Percentiles rank a stretch among this genome's conserved stretches.
phyloP scores from a whole-genome alignment of 1,140 invertebrate genomes.

The Latrodectus geometricus region DNA sequence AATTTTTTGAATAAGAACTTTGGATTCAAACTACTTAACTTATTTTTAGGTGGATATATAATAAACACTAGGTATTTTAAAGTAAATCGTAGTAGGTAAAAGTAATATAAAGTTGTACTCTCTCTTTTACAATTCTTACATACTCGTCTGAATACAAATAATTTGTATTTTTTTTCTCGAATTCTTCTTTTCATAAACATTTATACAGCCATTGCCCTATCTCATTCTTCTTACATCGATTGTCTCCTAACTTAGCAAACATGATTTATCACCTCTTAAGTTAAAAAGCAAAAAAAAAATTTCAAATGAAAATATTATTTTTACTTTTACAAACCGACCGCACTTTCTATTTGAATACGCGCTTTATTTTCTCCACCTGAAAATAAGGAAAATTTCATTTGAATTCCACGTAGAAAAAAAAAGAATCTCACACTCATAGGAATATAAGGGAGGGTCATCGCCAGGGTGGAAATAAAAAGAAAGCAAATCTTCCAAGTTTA shows the following conservation, averaged over 20 bases:
- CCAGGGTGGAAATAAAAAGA: constrained; percentile 3
- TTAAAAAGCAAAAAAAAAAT: neutral
- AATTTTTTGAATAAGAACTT: too few relatives aligned
- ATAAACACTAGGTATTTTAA: too few relatives aligned
- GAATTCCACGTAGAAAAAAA: neutral
- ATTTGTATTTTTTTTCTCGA: too few relatives aligned
- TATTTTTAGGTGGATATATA: too few relatives aligned
- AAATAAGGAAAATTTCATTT: neutral
- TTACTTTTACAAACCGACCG: neutral
- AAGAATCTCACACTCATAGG: neutral
- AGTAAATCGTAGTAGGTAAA: too few relatives aligned
- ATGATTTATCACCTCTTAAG: neutral
- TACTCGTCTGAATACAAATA: too few relatives aligned
- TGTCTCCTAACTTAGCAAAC: neutral
- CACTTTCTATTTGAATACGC: too few relatives aligned
- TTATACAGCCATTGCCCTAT: too few relatives aligned
- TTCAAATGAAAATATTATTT: neutral
- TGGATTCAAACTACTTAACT: too few relatives aligned
- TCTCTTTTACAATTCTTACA: too few relatives aligned
- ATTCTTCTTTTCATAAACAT: too few relatives aligned
- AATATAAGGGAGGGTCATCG: neutral
- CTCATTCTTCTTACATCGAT: neutral
- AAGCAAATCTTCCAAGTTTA: neutral
- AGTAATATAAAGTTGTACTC: too few relatives aligned
- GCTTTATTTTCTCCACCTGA: neutral